Conservation (phyloP, 2,888 invertebrate genomes). For the Lottia scabra region DNA sequence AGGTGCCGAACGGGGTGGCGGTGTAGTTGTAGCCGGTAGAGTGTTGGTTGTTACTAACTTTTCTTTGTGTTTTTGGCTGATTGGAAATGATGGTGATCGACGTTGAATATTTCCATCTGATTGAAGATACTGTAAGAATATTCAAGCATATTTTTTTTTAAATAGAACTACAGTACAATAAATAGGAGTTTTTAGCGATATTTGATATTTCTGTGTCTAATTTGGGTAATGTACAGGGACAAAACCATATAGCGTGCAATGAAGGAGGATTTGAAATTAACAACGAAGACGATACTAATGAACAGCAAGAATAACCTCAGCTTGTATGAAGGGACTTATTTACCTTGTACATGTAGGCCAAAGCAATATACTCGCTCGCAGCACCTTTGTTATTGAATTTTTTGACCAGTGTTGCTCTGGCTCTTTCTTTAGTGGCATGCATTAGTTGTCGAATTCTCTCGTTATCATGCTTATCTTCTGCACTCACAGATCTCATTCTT, state of each 20-base stretch:
- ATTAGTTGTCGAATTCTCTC: background rate
- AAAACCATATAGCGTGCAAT: too few relatives aligned
- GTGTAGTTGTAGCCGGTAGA: background rate
- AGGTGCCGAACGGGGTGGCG: background rate
- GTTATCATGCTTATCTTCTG: background rate
- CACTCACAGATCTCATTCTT: background rate
- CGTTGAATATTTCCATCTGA: background rate
- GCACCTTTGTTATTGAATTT: background rate
- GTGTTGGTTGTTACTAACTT: background rate
- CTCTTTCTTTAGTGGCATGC: background rate
- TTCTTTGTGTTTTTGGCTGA: background rate
- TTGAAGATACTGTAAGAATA: background rate
- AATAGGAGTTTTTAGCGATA: too few relatives aligned
- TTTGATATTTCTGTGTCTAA: too few relatives aligned
- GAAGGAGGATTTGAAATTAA: too few relatives aligned
- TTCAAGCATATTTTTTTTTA: too few relatives aligned
- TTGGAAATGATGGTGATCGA: background rate
- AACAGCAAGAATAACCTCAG: background rate
- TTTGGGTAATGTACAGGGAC: too few relatives aligned
- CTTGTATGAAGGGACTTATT: background rate
- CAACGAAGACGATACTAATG: too few relatives aligned
- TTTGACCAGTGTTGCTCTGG: background rate
- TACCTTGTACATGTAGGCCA: conserved; percentile 15
- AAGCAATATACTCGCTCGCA: background rate
- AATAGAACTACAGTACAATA: too few relatives aligned